Evolutionary conservation across 2,888 invertebrate genomes (phyloP).

Genomic region (Chelonus formosanus): DNA sequence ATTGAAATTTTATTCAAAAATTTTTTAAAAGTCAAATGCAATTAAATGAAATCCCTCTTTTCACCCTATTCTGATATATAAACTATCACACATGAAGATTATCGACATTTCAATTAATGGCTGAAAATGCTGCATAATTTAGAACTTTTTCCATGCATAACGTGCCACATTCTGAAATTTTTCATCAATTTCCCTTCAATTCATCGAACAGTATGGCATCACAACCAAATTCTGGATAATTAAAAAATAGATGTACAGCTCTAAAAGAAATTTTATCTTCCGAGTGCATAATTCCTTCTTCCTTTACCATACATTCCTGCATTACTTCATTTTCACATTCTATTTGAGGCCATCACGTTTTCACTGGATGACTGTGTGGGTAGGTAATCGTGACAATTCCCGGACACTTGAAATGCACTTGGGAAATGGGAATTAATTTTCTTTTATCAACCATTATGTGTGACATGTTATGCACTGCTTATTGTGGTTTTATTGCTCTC

Average conservation of each 20-base stretch:
- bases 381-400: constrained; percentile 11
- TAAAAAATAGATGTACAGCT: neutral
- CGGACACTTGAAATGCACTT: constrained; percentile 48
- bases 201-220: constrained; percentile 18
- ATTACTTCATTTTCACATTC: constrained; percentile 22
- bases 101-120: constrained; percentile 1
- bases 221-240: constrained; percentile 7
- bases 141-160: neutral
- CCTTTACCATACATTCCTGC: neutral
- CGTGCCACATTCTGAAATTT: neutral
- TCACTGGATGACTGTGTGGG: neutral
- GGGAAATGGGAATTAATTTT: constrained; percentile 50
- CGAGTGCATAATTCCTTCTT: too few relatives aligned
- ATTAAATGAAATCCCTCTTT: neutral
- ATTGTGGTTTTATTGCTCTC: constrained; percentile 10
- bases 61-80: neutral
- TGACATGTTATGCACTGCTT: constrained; percentile 30
- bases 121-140: neutral
- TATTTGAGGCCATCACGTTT: constrained; percentile 3
- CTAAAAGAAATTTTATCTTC: too few relatives aligned
- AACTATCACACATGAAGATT: neutral
- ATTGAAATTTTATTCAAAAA: constrained; percentile 2
- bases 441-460: constrained; percentile 47
- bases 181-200: neutral
- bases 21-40: neutral